A percentile compares a stretch with the other conserved stretches of the same genome.
Evolutionary conservation across 1,140 invertebrate genomes (phyloP).

Genomic region (Paralvinella palmiformis): DNA sequence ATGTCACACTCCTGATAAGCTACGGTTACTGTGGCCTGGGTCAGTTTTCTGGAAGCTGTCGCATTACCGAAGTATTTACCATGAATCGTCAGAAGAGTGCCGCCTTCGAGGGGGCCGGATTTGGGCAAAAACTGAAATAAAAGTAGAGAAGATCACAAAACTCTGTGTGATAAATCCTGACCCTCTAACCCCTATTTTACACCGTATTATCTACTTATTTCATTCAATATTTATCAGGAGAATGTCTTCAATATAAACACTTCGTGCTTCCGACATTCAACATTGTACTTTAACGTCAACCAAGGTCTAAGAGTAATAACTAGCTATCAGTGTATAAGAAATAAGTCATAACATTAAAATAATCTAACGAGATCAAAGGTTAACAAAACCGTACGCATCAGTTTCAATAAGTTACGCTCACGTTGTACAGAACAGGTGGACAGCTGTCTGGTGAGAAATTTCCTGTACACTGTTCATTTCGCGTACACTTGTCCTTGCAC

Average conservation of each 20-base stretch:
- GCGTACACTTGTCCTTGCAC: constrained; percentile 34
- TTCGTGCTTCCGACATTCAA: no score
- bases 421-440: constrained; percentile 18
- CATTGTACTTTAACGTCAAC: no score
- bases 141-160: background rate
- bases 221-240: no score
- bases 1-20: constrained; percentile 3
- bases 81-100: constrained; percentile 37
- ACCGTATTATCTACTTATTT: no score
- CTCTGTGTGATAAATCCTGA: background rate
- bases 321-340: no score
- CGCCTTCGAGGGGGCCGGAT: constrained; percentile 41
- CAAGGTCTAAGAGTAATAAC: no score
- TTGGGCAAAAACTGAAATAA: constrained; percentile 36
- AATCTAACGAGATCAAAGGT: background rate
- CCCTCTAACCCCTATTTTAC: no score
- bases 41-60: background rate
- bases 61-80: constrained; percentile 44
- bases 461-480: constrained; percentile 25
- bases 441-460: constrained; percentile 20
- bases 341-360: no score
- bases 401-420: constrained; percentile 14
- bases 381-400: background rate
- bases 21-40: constrained; percentile 9
- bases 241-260: no score